Evolutionary conservation across 2,113 vertebrate genomes (phyloP).

Genomic region (Pituophis catenifer): DNA sequence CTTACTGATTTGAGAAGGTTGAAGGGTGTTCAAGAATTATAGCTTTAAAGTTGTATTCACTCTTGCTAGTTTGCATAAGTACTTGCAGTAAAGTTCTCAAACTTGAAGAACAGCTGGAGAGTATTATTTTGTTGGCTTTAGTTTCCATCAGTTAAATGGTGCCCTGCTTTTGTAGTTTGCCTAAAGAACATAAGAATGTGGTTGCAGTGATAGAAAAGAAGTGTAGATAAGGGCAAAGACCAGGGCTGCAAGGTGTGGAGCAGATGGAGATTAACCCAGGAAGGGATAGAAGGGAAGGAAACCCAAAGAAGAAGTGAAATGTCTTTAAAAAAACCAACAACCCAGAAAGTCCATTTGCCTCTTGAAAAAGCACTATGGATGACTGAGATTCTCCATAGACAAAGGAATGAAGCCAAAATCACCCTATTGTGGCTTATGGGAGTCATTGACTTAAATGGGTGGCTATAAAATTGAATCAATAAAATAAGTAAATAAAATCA

Average conservation of each 20-base stretch:
- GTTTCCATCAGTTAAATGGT: background rate
- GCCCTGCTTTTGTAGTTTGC: background rate
- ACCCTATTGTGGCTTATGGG: background rate
- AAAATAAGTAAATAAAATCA: background rate
- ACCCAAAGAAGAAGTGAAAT: too few species aligned
- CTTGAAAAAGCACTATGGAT: too few species aligned
- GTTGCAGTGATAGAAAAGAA: background rate
- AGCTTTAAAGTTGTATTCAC: background rate
- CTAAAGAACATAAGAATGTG: background rate
- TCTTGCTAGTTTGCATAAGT: background rate
- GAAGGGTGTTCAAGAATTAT: background rate
- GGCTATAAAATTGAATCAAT: too few species aligned
- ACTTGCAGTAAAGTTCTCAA: constrained; percentile 1
- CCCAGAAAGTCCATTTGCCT: too few species aligned
- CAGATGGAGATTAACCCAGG: background rate
- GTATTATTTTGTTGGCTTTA: background rate
- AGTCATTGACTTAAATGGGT: too few species aligned
- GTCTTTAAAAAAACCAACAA: too few species aligned
- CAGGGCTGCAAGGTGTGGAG: background rate
- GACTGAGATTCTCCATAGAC: too few species aligned
- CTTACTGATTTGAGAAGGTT: background rate
- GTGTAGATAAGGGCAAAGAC: background rate
- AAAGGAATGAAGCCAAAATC: background rate
- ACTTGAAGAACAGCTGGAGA: constrained; percentile 18
- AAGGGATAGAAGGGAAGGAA: background rate